These are phyloP conservation scores for Bombus superbus DNA, from an alignment of 1,140 invertebrate species.

Conservation along the genomic window DNA sequence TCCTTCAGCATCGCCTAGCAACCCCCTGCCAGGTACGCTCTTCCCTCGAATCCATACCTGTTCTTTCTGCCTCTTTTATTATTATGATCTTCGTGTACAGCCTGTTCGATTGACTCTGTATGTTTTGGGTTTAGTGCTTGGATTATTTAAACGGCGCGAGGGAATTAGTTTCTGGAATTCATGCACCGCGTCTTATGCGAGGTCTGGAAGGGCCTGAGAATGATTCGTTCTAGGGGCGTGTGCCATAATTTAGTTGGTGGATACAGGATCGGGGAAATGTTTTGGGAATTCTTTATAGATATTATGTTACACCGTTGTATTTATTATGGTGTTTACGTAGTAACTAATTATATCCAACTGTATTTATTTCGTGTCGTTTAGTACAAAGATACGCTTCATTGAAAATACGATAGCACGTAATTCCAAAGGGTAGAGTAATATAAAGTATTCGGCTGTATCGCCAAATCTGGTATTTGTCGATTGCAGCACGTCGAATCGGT, in stretches of 20 bases:
- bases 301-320: neutral
- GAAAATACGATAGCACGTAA: no score
- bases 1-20: neutral
- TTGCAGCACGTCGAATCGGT: neutral
- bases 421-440: no score
- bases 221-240: neutral
- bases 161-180: neutral
- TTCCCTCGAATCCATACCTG: neutral
- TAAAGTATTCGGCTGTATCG: neutral
- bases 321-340: no score
- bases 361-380: no score
- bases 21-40: slow-evolving; percentile 24
- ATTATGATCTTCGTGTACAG: no score
- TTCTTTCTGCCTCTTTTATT: no score
- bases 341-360: no score
- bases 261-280: neutral
- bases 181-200: neutral
- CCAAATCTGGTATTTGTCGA: neutral
- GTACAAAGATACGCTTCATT: no score
- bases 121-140: neutral
- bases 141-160: neutral
- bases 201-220: no score
- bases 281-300: neutral
- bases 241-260: neutral
- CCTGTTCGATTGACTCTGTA: neutral